Base-by-base conservation (phyloP, 2,888 invertebrate genomes). In the Thalpophila matura region DNA sequence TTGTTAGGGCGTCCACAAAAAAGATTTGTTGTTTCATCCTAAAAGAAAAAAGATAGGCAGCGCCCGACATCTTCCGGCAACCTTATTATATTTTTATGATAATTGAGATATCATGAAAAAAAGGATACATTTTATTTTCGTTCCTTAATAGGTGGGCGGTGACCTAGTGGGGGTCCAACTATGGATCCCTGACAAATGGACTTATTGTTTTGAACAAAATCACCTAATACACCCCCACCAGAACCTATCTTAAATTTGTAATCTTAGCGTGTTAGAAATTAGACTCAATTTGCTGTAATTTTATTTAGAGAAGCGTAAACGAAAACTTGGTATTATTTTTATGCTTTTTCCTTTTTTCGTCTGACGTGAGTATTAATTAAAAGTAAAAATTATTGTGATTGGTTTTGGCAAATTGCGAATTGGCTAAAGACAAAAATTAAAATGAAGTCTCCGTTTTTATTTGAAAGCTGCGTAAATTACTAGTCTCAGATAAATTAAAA, bases 391-490 rank as follows among this genome's bases (percentile, higher is more conserved):
- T 92, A 94, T 93, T 93, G 88, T 92, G 92, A 94, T 94, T 93
- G 91, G 87, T 89, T 93, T 91, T 92, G 92, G 93, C 91, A 92
- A 91, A 93, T 93, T 92, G 92, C 90, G 88, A 91, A 94, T 91
- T 90, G 91, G 87, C 83, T 88, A 53, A 62, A 76, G 55, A 72
- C 74, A 79, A 74, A 73, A 79, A 58, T 74, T 69, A 63, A 68
- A 54, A 67, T 18, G 67, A 61, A 50, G 49, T 54, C 62, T 56
- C 58, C 46, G 58, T 47, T 60, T 73, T 61, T 55, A 55, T 58
- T 70, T 69, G 65, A 66, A 64, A 40, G 42, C 46, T 24, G 27
- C 58, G 53, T 60, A 75, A 62, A 74, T 71, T 71, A 66, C 65
- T 72, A 63, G 64, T 56, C 51, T 35, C 40, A 33, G 47, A 72